Conservation (phyloP, 2,888 invertebrate genomes). For the Hydropsyche betteni region DNA sequence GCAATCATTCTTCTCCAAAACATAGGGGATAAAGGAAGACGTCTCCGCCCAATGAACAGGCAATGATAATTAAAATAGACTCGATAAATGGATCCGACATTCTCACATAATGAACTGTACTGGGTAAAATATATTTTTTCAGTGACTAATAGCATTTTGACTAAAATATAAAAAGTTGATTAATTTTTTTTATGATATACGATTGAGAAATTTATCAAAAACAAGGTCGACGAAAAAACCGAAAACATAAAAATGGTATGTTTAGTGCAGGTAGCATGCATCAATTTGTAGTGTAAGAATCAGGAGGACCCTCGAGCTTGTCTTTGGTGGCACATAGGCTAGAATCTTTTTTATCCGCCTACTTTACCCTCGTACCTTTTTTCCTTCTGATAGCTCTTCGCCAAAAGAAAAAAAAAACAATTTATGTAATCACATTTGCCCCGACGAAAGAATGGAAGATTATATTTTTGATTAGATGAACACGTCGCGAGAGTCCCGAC, state of each 20-base stretch:
- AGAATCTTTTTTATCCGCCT: too few relatives aligned
- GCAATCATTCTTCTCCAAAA: background rate
- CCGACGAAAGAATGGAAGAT: constrained; percentile 50
- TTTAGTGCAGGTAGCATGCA: too few relatives aligned
- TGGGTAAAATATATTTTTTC: too few relatives aligned
- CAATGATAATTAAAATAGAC: constrained; percentile 11
- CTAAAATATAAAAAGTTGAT: too few relatives aligned
- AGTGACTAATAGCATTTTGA: too few relatives aligned
- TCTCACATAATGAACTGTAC: too few relatives aligned
- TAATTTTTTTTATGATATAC: too few relatives aligned
- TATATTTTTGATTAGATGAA: constrained; percentile 52
- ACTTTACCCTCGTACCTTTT: background rate
- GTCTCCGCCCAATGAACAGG: background rate
- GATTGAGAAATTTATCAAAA: too few relatives aligned
- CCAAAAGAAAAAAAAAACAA: constrained; percentile 44
- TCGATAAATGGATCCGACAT: too few relatives aligned
- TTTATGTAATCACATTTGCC: constrained; percentile 51
- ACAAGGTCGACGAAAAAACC: too few relatives aligned
- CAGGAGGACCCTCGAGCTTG: background rate
- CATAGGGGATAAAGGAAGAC: background rate
- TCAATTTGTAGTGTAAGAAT: too few relatives aligned
- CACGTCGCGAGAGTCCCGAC: constrained; percentile 45
- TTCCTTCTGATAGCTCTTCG: background rate
- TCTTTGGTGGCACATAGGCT: background rate
- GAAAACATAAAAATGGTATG: too few relatives aligned